Evolutionary conservation across 64 coral and sea anemone genomes (phyloP).

Genomic region (Porites australiensis): DNA sequence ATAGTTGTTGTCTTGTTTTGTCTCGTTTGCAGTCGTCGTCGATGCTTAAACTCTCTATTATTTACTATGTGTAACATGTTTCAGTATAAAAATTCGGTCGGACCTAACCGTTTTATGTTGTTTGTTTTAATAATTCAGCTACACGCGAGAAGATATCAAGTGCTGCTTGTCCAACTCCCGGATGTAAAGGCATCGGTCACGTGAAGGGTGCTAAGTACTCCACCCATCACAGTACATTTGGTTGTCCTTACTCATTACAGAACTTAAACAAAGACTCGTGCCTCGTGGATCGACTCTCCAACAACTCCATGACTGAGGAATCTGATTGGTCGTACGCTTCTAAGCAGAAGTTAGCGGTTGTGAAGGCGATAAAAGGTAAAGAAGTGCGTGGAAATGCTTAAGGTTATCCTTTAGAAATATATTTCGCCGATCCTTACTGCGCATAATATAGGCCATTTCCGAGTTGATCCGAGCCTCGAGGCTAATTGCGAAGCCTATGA

Average conservation of each 20-base stretch:
- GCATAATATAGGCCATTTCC: no score
- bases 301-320: slow-evolving; percentile 98
- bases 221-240: slow-evolving; percentile 92
- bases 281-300: slow-evolving; percentile 91
- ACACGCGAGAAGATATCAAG: slow-evolving; percentile 88
- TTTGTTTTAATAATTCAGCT: slow-evolving; percentile 50
- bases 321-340: slow-evolving; percentile 97
- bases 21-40: no score
- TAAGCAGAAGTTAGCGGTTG: slow-evolving; percentile 73
- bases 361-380: slow-evolving; percentile 55
- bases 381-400: background rate
- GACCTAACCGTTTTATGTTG: background rate
- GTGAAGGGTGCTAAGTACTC: slow-evolving; percentile 97
- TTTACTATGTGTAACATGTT: no score
- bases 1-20: no score
- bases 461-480: no score
- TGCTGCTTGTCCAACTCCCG: slow-evolving; percentile 91
- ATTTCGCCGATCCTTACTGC: no score
- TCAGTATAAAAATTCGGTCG: background rate
- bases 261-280: slow-evolving; percentile 98
- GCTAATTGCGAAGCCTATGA: no score
- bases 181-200: slow-evolving; percentile 94
- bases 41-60: no score
- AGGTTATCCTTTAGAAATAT: no score
- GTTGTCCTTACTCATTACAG: slow-evolving; percentile 94